Evolutionary conservation across 1,140 invertebrate genomes (phyloP), one percentile per base, ranked within the genome.

Genomic region (Zophobas morio): DNA sequence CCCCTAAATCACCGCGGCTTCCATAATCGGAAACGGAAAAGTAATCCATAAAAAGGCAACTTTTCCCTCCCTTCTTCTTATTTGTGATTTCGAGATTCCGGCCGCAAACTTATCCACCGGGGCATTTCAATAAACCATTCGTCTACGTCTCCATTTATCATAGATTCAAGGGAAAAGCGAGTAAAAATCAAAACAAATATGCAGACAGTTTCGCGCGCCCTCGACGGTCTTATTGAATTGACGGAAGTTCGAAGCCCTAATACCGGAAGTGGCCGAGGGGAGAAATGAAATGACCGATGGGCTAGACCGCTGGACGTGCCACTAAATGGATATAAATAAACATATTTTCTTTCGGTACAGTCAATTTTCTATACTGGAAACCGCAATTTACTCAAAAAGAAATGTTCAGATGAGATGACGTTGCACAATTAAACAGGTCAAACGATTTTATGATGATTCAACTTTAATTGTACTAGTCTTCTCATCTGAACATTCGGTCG

Each of bases 51-150:
- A 79, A 79, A 76, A 79, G 66, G 70, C 49, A 54, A 74, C 54
- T 71, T 76, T 73, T 53, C 39, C 51, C 51, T 79, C 76, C 71
- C 77, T 82, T 77, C 80, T 78, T 81, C 80, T 78, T 81, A 81
- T 82, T 82, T 81, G 78, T 79, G 72, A 81, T 81, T 80, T 78
- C 71, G 70, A 60, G 76, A 74, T 73, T 76, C 78, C 75, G 74
- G 76, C 78, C 78, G 66, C 74, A 79, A 72, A 79, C 74, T 73
- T 82, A 81, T 77, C 77, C 80, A 80, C 78, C 66, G 78, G 80
- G 81, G 79, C 82, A 80, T 82, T 84, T 84, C 81, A 84, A 84
- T 83, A 84, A 84, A 84, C 80, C 82, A 84, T 84, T 81, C 82
- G 80, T 83, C 81, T 81, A 73, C 78, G 78, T 80, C 74, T 77